Conservation (phyloP, 2,888 invertebrate species). For the Desoria tigrina region DNA sequence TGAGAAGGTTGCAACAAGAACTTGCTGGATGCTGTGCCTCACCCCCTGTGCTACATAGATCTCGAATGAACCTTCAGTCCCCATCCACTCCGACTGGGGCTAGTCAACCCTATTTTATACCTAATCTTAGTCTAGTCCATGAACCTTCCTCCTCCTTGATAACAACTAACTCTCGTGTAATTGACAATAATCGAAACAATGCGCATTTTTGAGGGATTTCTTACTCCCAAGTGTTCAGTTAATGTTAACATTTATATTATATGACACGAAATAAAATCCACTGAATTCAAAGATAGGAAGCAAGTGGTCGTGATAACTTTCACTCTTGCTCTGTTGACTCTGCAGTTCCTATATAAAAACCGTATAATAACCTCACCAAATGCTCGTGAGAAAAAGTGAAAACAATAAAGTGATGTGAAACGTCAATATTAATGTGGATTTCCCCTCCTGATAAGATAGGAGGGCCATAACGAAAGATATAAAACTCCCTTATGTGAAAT, state of each 20-base stretch:
- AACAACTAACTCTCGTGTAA: not conserved
- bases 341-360: too few relatives aligned
- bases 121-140: slow-evolving; percentile 25
- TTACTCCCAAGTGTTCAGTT: not conserved
- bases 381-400: not conserved
- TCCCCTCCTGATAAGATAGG: slow-evolving; percentile 23
- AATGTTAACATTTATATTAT: not conserved
- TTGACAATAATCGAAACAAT: slow-evolving; percentile 9
- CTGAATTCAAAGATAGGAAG: too few relatives aligned
- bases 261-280: not conserved
- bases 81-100: slow-evolving; percentile 41
- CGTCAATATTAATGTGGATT: slow-evolving; percentile 17
- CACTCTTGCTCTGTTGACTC: too few relatives aligned
- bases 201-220: slow-evolving; percentile 5
- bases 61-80: slow-evolving; percentile 47
- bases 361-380: too few relatives aligned
- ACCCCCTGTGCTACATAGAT: slow-evolving; percentile 51
- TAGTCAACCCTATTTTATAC: slow-evolving; percentile 9
- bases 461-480: slow-evolving; percentile 25
- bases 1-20: slow-evolving; percentile 52
- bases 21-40: slow-evolving; percentile 53
- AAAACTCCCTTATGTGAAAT: slow-evolving; percentile 30
- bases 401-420: slow-evolving; percentile 2
- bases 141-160: not conserved
- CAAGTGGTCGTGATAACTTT: too few relatives aligned